Base-by-base conservation (phyloP, 1,140 invertebrate genomes). In the Battus philenor region DNA sequence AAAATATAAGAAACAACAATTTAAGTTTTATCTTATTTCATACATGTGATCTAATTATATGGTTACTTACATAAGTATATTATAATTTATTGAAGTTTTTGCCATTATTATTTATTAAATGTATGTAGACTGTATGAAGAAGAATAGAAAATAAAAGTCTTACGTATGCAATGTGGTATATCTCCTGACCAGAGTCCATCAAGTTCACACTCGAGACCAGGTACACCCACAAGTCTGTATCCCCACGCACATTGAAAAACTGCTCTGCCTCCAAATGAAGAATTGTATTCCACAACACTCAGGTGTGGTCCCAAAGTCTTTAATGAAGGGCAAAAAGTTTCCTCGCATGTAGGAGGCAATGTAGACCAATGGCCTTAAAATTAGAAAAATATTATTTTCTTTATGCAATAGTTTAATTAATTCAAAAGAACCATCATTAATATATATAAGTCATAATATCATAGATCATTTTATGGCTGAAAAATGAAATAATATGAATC, bases 171-270 rank as follows among this genome's bases (percentile, higher is more conserved):
- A 57, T 87, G 89, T 10, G 94, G 94, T 55, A 91, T 86, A 43
- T 89, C 87, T 45, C 91, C 91, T 30, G 91, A 93, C 94, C 95
- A 97, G 39, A 86, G 88, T 30, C 93, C 93, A 63, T 91, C 89
- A 16, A 90, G 86, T 64, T 92, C 90, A 71, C 95, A 96, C 67
- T 91, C 91, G 29, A 96, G 88, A 26, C 90, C 92, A 1, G 92
- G 90, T 13, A 90, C 82, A 4, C 94, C 94, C 18, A 87, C 87
- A 13, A 96, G 87, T 46, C 89, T 87, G 69, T 95, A 93, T 26
- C 94, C 94, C 90, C 92, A 94, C 43, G 94, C 90, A 66, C 95
- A 96, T 32, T 90, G 89, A 81, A 96, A 96, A 12, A 93, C 87
- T 2, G 92, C 93, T 39, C 89, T 87, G n/a, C 93, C 88, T 51